These are phyloP conservation scores for Leptogaster cylindrica DNA, from an alignment of 2,888 invertebrate species.

Conservation along the genomic window DNA sequence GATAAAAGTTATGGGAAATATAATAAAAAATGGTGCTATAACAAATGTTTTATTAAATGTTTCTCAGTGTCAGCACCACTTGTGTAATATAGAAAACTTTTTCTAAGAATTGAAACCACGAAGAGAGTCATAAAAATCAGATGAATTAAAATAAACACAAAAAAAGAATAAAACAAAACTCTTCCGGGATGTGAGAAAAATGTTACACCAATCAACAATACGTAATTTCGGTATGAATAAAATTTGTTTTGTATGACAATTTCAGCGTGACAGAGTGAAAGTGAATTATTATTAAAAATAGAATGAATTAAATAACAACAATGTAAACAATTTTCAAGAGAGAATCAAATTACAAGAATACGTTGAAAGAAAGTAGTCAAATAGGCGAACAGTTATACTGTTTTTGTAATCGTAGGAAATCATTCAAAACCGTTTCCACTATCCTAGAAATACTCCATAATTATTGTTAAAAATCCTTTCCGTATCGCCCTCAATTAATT, in stretches of 20 bases:
- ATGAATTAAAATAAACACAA: background rate
- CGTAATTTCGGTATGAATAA: constrained; percentile 25
- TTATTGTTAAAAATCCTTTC: background rate
- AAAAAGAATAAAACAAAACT: background rate
- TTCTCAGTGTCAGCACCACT: constrained; percentile 33
- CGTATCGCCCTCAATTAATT: too few species aligned
- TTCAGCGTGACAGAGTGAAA: background rate
- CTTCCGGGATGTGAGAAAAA: background rate
- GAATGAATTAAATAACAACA: background rate
- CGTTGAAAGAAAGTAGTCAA: background rate
- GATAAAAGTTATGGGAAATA: constrained; percentile 4
- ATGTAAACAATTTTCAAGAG: constrained; percentile 16
- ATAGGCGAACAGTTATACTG: too few species aligned
- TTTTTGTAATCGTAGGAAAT: too few species aligned
- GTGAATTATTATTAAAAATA: background rate
- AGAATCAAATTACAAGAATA: constrained; percentile 27
- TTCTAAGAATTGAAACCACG: background rate
- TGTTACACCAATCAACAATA: constrained; percentile 36
- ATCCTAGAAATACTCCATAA: constrained; percentile 2
- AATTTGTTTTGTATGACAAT: constrained; percentile 14
- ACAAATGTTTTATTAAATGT: constrained; percentile 18
- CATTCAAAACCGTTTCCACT: constrained; percentile 3
- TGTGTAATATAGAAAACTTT: constrained; percentile 18
- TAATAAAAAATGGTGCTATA: constrained; percentile 31
- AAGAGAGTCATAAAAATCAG: background rate